These are phyloP conservation scores for Melieria picta DNA, from an alignment of 2,888 invertebrate species.

Conservation along the genomic window DNA sequence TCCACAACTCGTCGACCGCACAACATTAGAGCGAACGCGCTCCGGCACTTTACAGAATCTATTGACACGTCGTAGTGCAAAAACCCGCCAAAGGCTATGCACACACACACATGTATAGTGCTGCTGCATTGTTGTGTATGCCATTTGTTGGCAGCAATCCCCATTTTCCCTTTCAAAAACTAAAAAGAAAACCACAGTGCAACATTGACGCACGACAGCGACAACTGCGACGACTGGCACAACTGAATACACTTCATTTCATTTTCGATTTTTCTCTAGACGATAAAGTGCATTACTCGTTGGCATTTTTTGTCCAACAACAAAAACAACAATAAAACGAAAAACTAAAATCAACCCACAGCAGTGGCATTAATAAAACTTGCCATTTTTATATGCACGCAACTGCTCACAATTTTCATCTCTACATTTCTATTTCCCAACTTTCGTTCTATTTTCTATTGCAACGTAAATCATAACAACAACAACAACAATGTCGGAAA, in stretches of 20 bases:
- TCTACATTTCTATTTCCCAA: too few species aligned
- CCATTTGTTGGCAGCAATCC: background rate
- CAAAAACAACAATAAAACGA: background rate
- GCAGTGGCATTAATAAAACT: too few species aligned
- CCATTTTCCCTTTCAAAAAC: background rate
- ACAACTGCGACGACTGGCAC: background rate
- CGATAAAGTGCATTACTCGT: background rate
- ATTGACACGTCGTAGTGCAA: background rate
- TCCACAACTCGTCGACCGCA: background rate
- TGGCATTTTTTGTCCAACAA: background rate
- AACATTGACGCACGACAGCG: background rate
- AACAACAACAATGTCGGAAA: too few species aligned
- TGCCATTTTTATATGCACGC: too few species aligned
- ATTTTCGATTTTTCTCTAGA: background rate
- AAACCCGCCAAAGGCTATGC: background rate
- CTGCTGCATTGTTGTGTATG: background rate
- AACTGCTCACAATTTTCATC: too few species aligned
- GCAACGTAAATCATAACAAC: too few species aligned
- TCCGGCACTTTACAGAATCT: too few species aligned
- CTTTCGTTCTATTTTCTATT: too few species aligned
- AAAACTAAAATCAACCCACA: too few species aligned
- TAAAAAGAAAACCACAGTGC: background rate
- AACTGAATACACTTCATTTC: conserved; percentile 11
- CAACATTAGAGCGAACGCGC: too few species aligned
- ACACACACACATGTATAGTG: background rate